Evolutionary conservation across 2,888 invertebrate genomes (phyloP), one percentile per base, ranked within the genome.

Genomic region (Masnerella sp.): DNA sequence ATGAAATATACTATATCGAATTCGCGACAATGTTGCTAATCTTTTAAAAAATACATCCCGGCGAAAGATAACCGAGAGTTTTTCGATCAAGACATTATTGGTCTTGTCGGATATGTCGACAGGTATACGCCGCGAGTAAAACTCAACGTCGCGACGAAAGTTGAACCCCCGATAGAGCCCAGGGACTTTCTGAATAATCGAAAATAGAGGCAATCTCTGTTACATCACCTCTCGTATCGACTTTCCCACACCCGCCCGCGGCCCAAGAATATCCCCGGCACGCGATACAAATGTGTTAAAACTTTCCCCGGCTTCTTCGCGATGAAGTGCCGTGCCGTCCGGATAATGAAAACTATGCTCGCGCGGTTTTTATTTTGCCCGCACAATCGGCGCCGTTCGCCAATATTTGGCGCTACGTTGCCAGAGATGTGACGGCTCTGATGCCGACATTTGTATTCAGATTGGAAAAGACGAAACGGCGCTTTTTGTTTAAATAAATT

Each of bases 201-300:
- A 77, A 78, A 76, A 76, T 76, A 76, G 76, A 78, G 77, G 79
- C 76, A 77, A 79, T 79, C 78, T 78, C 76, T 62, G 65, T 75
- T 67, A 70, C 73, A 70, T 77, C 72, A 77, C 70, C 70, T 71
- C 59, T 68, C 64, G 69, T 62, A 75, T 73, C 69, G 67, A 75
- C 65, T 73, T 75, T 62, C 51, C 40, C 54, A 64, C 47, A 56
- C 67, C 42, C 54, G 8, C 17, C 25, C 22, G 14, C 38, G 15
- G 22, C 43, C 51, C 18, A 62, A 68, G 67, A 67, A 75, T 68
- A 75, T 61, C 70, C 45, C 14, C 45, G 58, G 67, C 74, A 62
- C 62, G 56, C 51, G 67, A 70, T 74, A 75, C 75, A 71, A 71
- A 75, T 68, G 67, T 68, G 71, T 58, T 62, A 61, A 75, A 75